Evolutionary conservation across 2,888 invertebrate genomes (phyloP), one percentile per base, ranked within the genome.

Genomic region (Antheraea assamensis): DNA sequence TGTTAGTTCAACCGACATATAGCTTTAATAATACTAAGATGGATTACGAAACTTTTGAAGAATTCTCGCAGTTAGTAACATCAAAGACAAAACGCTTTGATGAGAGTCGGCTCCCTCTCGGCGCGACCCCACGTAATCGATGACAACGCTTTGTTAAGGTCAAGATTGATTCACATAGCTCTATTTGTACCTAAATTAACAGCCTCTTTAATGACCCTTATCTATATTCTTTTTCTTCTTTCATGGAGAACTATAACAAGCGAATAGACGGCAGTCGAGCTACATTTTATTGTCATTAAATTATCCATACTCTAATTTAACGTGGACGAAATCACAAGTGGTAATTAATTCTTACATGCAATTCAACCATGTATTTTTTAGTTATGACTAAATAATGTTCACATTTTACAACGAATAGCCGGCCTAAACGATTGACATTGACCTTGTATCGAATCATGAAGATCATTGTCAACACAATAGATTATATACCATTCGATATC

Each of bases 121-220:
- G 74, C 75, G 73, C 77, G 74, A 79, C 77, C 79, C 81, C 73
- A 76, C 75, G 79, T 85, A 84, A 85, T 85, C 84, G 82, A 81
- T 85, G 85, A 83, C 82, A 84, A 83, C 80, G 80, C 77, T 77
- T 78, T 81, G 80, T 77, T 75, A 77, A 78, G 79, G 80, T 78
- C 77, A 76, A 79, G 76, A 79, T 80, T 79, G 78, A 74, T 82
- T 78, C 74, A 76, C 77, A 73, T 75, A 76, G 74, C 77, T 61
- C 64, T 68, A 68, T 68, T 68, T 35, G 31, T 68, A 35, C 10
- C 13, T 21, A 68, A 68, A 61, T 61, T 61, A 61, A 61, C 27
- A 61, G 17, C 27, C 27, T 61, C 27, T 61, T 17, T 17, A 61
- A 17, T 27, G 4, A 27, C 27, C 27, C 10, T 27, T 27, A 17